Evolutionary conservation across 2,113 vertebrate species (phyloP).

Genomic region (Saccopteryx leptura): DNA sequence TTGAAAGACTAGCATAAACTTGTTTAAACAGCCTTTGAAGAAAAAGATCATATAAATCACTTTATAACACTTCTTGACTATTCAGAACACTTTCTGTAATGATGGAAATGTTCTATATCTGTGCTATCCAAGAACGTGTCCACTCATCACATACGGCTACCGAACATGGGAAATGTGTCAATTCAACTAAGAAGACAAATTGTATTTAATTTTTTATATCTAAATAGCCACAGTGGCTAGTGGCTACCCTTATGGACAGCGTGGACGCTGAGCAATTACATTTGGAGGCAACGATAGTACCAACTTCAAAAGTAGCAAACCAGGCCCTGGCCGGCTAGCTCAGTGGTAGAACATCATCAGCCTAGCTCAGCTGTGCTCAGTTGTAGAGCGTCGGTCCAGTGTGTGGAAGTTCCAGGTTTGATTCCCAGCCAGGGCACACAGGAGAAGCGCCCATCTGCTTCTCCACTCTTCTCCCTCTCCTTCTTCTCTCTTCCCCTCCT

Average conservation of each 20-base stretch:
- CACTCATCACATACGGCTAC: background rate
- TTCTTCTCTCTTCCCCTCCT: no score
- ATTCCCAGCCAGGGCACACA: no score
- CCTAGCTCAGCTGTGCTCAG: no score
- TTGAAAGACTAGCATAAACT: constrained; percentile 16
- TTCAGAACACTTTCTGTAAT: background rate
- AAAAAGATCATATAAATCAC: background rate
- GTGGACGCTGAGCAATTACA: background rate
- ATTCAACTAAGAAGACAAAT: background rate
- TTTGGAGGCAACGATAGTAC: background rate
- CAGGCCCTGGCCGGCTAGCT: no score
- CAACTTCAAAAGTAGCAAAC: background rate
- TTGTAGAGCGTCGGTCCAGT: no score
- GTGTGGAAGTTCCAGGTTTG: no score
- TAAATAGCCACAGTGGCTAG: background rate
- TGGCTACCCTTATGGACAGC: background rate
- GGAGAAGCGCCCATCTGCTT: no score
- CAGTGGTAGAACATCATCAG: no score
- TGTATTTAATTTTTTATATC: constrained; percentile 24
- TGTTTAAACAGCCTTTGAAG: background rate
- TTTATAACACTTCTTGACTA: background rate
- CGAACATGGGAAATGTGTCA: background rate
- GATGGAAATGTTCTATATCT: background rate
- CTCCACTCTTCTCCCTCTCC: no score
- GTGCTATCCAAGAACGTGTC: background rate